Base-by-base conservation (phyloP, 2,113 vertebrate species). In the Tinamus guttatus region DNA sequence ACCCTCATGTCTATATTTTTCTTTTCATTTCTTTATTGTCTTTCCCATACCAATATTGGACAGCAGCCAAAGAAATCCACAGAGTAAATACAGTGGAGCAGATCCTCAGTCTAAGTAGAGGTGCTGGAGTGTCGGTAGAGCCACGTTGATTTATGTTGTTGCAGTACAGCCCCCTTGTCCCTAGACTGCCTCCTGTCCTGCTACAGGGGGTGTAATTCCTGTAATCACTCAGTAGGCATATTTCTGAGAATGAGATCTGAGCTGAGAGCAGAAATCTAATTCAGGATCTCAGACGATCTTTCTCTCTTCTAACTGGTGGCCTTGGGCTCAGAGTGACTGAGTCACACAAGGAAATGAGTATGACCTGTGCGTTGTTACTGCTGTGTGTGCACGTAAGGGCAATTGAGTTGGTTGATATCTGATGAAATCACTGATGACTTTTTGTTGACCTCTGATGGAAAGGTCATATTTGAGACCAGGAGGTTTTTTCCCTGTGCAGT, bases 341-440 rank as follows among this genome's bases (percentile, higher is more conserved):
- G 65, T 93, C 86, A 85, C 89, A 95, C 90, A 81, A 95, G 95
- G 95, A 97, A 96, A 97, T 95, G 62, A 93, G 80, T 75, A 63
- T 94, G 94, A 96, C 94, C 95, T 80, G 75, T 51, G 59, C 4
- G 5, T 77, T 94, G 95, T 90, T 96, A 91, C 88, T 92, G 92
- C 89, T 83, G 32, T 81, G 77, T 95, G 92, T 90, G 92, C 92
- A 95, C 71, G 76, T 95, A 95, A 97, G 93, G 95, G 93, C 86
- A 95, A 87, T 96, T 95, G 90, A 96, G 89, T 92, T 89, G 86
- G 81, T 86, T 94, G 92, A 95, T 96, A 95, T 95, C 93, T 95
- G 95, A 96, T 96, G 87, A 89, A 95, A 96, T 92, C 95, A 93
- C 79, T 94, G 94, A 95, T 95, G 93, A 95, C 94, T 93, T 95